Base-by-base conservation (phyloP, 2,113 vertebrate genomes). In the Chroicocephalus ridibundus region DNA sequence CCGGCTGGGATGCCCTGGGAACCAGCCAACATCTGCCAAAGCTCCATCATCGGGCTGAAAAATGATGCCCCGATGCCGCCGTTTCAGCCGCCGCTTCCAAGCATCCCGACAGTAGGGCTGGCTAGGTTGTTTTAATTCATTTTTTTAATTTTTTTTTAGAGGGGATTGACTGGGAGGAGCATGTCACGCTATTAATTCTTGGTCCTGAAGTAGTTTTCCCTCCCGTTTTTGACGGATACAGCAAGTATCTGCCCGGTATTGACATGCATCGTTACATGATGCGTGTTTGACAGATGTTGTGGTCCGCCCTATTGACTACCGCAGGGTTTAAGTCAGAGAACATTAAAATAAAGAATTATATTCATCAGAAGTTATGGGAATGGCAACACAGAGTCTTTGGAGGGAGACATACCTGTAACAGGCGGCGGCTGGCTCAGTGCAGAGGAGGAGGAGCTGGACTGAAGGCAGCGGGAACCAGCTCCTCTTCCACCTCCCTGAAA, bases 231-330 rank as follows among this genome's bases (percentile, higher is more conserved):
- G 22, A 32, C 8, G 5, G 8, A 15, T n/a, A 31, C 6, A 42
- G 6, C 5, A n/a, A 42, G 13, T 18, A n/a, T 13, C 15, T 25
- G 19, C 9, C 18, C 31, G 5, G 2, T 10, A 8, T 0, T 54
- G 21, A 42, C 3, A 31, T 0, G 4, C 6, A 7, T 3, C 3
- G 1, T 5, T 36, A 24, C 57, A 7, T 1, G 3, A 22, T 11
- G 15, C 55, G 16, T 24, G 0, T 22, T 16, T 51, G 31, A 5
- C 38, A 25, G 60, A 46, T 29, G 24, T 1, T 19, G 27, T 3
- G 9, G 17, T 18, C 78, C 17, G 27, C 24, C 3, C 29, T 24
- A 5, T 16, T 21, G 24, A 27, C 31, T 16, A 7, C 13, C 20
- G 20, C 79, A 68, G 32, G 36, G 11, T 31, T 42, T n/a, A 57